Evolutionary conservation across 2,113 vertebrate species (phyloP).

Genomic region (Chiloscyllium plagiosum): DNA sequence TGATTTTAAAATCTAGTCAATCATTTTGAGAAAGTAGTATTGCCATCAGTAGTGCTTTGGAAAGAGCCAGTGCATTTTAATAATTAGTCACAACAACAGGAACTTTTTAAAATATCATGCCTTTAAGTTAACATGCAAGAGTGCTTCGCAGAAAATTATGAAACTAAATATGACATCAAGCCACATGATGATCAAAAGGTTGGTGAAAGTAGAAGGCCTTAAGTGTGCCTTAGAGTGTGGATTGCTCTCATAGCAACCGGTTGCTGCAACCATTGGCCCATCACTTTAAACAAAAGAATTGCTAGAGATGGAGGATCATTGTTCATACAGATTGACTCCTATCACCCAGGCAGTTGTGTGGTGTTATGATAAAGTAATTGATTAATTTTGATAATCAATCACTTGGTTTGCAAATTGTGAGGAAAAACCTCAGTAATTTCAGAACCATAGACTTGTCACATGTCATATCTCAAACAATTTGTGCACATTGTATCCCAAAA

Average conservation of each 20-base stretch:
- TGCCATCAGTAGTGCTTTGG: background rate
- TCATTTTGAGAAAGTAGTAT: background rate
- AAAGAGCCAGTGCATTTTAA: background rate
- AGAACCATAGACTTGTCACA: background rate
- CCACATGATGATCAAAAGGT: background rate
- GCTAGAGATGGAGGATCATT: background rate
- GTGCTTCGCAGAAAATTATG: background rate
- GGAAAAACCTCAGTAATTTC: background rate
- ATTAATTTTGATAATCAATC: background rate
- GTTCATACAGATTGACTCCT: background rate
- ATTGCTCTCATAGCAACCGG: background rate
- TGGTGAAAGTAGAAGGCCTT: background rate
- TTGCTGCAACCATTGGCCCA: background rate
- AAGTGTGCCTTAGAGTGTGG: background rate
- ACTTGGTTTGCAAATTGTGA: background rate
- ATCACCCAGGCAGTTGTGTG: background rate
- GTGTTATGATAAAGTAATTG: background rate
- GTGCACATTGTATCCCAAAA: background rate
- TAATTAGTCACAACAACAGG: background rate
- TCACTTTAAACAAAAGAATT: background rate
- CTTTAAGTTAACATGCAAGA: background rate
- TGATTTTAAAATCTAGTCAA: no score
- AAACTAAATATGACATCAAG: background rate
- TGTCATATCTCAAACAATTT: background rate
- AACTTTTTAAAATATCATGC: no score